phyloP scores from a whole-genome alignment of 2,113 vertebrate species.

The Lepus europaeus region DNA sequence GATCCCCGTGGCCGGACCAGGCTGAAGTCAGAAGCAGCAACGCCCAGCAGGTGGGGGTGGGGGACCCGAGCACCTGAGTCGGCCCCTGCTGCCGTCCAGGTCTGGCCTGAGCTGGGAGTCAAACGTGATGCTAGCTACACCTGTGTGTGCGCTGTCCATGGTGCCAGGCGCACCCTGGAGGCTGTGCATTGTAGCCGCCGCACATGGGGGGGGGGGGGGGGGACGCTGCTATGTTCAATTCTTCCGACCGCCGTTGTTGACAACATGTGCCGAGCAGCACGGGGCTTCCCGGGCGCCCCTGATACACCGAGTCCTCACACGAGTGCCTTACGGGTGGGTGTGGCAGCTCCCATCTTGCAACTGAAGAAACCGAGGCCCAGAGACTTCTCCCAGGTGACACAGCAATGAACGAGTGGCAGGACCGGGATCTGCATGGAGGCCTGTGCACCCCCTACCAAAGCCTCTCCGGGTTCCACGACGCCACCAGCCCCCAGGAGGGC shows the following conservation, averaged over 20 bases:
- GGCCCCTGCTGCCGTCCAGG: too few relatives aligned
- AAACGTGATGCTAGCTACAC: too few relatives aligned
- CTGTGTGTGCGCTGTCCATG: too few relatives aligned
- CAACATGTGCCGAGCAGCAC: background rate
- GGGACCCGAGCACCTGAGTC: too few relatives aligned
- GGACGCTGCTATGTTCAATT: too few relatives aligned
- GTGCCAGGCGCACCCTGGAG: background rate
- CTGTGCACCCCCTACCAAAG: background rate
- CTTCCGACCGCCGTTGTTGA: rapidly evolving
- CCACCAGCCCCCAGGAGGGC: background rate
- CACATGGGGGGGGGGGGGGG: too few relatives aligned
- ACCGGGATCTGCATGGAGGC: background rate
- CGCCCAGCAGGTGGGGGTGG: too few relatives aligned
- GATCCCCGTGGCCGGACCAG: too few relatives aligned
- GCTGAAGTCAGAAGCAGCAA: too few relatives aligned
- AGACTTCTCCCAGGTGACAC: background rate
- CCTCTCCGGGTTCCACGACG: rapidly evolving
- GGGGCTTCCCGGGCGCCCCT: rapidly evolving
- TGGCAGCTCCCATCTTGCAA: background rate
- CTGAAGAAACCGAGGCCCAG: background rate
- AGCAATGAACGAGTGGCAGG: background rate
- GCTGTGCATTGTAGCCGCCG: too few relatives aligned
- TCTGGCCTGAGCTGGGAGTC: too few relatives aligned
- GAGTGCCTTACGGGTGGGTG: background rate
- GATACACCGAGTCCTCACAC: rapidly evolving